Evolutionary conservation across 2,888 invertebrate genomes (phyloP).

Genomic region (Galeruca laticollis): DNA sequence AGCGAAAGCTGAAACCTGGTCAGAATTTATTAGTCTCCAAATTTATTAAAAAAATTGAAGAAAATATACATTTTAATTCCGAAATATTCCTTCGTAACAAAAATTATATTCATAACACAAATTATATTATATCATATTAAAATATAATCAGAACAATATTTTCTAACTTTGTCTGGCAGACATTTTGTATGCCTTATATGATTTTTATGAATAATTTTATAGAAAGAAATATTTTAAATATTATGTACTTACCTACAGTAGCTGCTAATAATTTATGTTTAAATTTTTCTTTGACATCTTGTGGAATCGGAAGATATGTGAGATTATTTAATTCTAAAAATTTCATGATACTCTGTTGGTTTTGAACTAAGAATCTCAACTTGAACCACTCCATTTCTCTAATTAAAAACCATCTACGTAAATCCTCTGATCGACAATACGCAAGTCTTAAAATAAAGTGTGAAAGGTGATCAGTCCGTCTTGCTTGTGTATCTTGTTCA

Average conservation of each 20-base stretch:
- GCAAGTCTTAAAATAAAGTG: slow-evolving; percentile 94
- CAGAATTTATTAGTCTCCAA: too few species aligned
- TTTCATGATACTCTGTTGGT: slow-evolving; percentile 72
- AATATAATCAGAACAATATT: too few species aligned
- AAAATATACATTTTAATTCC: too few species aligned
- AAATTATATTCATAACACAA: too few species aligned
- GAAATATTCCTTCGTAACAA: too few species aligned
- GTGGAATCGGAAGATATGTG: slow-evolving; percentile 75
- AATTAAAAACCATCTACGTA: slow-evolving; percentile 88
- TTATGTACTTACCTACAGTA: slow-evolving; percentile 64
- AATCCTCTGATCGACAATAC: slow-evolving; percentile 89
- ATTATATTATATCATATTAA: too few species aligned
- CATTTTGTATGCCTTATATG: too few species aligned
- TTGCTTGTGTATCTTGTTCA: slow-evolving; percentile 75
- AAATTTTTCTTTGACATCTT: slow-evolving; percentile 76
- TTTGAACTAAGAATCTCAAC: slow-evolving; percentile 77
- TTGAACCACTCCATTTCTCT: slow-evolving; percentile 93
- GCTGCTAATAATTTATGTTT: slow-evolving; percentile 74
- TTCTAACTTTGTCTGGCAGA: too few species aligned
- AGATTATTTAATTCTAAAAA: slow-evolving; percentile 78
- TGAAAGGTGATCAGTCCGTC: slow-evolving; percentile 87
- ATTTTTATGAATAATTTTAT: background rate
- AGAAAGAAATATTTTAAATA: background rate
- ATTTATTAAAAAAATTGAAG: too few species aligned
- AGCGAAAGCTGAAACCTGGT: too few species aligned